Conservation (phyloP, 2,113 vertebrate genomes). For the Albula goreensis region DNA sequence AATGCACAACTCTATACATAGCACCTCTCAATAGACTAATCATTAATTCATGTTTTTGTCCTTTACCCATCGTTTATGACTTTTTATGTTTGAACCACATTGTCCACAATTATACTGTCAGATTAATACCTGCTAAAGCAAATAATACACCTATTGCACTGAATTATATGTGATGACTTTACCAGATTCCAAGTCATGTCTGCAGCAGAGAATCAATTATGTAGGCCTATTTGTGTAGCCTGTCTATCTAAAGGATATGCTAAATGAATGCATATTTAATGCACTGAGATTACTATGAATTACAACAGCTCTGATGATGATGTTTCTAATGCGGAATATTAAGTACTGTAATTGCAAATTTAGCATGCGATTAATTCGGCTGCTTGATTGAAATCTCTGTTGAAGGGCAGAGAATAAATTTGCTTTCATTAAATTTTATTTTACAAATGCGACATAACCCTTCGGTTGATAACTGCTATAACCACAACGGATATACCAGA, state of each 20-base stretch:
- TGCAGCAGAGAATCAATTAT: neutral
- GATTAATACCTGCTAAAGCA: neutral
- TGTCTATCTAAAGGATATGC: neutral
- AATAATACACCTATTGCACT: neutral
- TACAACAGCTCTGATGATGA: neutral
- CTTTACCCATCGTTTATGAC: neutral
- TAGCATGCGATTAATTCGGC: neutral
- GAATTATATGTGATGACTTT: neutral
- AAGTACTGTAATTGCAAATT: constrained; percentile 1
- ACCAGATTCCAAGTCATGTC: neutral
- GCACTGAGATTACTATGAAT: neutral
- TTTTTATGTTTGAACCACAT: neutral
- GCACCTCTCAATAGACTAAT: neutral
- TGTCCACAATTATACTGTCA: neutral
- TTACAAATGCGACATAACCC: neutral
- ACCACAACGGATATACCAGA: neutral
- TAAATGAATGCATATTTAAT: constrained; percentile 3
- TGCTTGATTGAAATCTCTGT: neutral
- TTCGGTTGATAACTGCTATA: neutral
- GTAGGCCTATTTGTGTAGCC: neutral
- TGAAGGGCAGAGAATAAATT: neutral
- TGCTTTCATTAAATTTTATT: neutral
- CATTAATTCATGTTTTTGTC: neutral
- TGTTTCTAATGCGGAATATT: neutral
- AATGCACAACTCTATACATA: neutral